Evolutionary conservation across 2,888 invertebrate species (phyloP).

Genomic region (Dryocosmus kuriphilus): DNA sequence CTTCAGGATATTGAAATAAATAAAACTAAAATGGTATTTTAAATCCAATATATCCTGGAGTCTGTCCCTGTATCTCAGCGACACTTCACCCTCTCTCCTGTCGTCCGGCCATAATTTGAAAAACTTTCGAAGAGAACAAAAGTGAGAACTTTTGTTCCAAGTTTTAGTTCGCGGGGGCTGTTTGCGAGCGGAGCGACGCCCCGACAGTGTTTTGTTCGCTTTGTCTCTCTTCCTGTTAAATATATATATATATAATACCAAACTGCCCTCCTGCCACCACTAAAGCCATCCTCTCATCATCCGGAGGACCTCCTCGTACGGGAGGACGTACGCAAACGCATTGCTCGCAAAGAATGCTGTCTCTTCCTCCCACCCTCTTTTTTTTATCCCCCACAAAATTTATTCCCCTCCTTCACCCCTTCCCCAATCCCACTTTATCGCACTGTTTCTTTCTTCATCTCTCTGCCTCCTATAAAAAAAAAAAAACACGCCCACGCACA

Average conservation of each 20-base stretch:
- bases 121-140: slow-evolving; percentile 75
- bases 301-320: slow-evolving; percentile 22
- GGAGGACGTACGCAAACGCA: slow-evolving; percentile 24
- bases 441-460: slow-evolving; percentile 33
- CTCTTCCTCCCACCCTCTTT: slow-evolving; percentile 4
- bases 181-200: slow-evolving; percentile 73
- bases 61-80: slow-evolving; percentile 48
- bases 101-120: slow-evolving; percentile 73
- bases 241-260: slow-evolving; percentile 68
- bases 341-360: slow-evolving; percentile 22
- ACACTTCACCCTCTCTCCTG: slow-evolving; percentile 56
- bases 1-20: neutral
- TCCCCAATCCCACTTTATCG: slow-evolving; percentile 20
- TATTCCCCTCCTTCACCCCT: neutral
- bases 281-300: slow-evolving; percentile 18
- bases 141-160: slow-evolving; percentile 76
- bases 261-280: slow-evolving; percentile 54
- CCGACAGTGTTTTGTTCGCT: slow-evolving; percentile 75
- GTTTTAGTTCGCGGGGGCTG: slow-evolving; percentile 71
- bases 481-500: slow-evolving; percentile 11
- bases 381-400: neutral
- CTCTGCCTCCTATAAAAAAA: slow-evolving; percentile 19
- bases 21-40: neutral
- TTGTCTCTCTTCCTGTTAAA: slow-evolving; percentile 74
- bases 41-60: slow-evolving; percentile 16